Evolutionary conservation across 2,797 vertebrate species (phyloP).

Genomic region (Furcifer pardalis): DNA sequence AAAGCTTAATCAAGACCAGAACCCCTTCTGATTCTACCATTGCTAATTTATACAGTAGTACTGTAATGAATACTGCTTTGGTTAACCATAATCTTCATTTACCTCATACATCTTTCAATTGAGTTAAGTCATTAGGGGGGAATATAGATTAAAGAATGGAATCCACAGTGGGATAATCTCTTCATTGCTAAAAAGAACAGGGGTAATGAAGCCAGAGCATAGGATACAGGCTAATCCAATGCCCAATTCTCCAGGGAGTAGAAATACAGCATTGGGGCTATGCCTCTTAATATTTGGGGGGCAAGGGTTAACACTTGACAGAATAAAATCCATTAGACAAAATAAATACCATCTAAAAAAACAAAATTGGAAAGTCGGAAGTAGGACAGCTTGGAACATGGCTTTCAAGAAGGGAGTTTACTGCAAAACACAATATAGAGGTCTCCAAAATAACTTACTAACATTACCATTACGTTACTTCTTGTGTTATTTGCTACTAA

Average conservation of each 20-base stretch:
- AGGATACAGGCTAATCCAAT: slow-evolving; percentile 45
- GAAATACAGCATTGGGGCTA: background rate
- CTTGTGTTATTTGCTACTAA: too few relatives aligned
- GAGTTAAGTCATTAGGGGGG: slow-evolving; percentile 72
- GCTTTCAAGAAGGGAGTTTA: background rate
- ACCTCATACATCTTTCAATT: slow-evolving; percentile 75
- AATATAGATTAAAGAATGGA: slow-evolving; percentile 73
- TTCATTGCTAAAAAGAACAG: slow-evolving; percentile 52
- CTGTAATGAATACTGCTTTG: slow-evolving; percentile 71
- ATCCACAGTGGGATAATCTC: slow-evolving; percentile 62
- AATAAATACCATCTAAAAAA: background rate
- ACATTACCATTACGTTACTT: background rate
- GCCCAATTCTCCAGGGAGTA: slow-evolving; percentile 14
- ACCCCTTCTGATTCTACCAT: slow-evolving; percentile 63
- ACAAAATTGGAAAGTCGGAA: background rate
- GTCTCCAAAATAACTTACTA: background rate
- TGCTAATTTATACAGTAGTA: slow-evolving; percentile 79
- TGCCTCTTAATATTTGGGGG: background rate
- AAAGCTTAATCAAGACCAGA: slow-evolving; percentile 78
- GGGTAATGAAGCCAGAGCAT: slow-evolving; percentile 55
- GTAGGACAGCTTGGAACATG: background rate
- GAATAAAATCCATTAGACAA: background rate
- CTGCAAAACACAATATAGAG: background rate
- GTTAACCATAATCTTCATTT: slow-evolving; percentile 78
- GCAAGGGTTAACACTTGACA: too few relatives aligned